Base-by-base conservation (phyloP, 2,797 vertebrate genomes). In the Danio albolineatus region DNA sequence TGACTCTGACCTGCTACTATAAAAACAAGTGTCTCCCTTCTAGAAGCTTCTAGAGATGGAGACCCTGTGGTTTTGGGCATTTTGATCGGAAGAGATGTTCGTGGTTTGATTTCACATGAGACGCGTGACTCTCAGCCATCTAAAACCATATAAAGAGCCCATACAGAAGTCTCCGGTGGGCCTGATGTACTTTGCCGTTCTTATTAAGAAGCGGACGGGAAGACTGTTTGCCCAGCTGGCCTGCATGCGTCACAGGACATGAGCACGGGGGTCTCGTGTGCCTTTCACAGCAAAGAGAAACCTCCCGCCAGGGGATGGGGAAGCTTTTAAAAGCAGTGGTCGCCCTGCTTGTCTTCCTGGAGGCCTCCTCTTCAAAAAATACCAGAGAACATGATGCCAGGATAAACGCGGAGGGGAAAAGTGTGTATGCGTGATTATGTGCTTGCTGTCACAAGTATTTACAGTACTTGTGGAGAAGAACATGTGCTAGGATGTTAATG, bases 201-300 rank as follows among this genome's bases (percentile, higher is more conserved):
- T 75, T 79, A 79, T 82, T 85, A 86, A 78, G 43, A 70, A 71
- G 71, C 41, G 9, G 21, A 51, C 19, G 14, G 19, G 21, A 56
- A 57, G 17, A 61, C 16, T 91, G 87, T 93, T 93, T 93, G 88
- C 84, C 87, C 89, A 93, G 91, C 90, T 93, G 91, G 83, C 82
- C 66, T 70, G 76, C 10, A 12, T 86, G 80, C 86, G 87, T 91
- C 88, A 90, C 84, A 86, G 82, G 85, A 79, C 67, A 80, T 81
- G 85, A 80, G 83, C 87, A 73, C 75, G 13, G 16, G 80, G 78
- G 74, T 77, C 70, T 78, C 48, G 49, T 86, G 75, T 86, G 85
- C 72, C 80, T 86, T 90, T 90, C 86, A 87, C 56, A 82, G 76
- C 57, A 48, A 76, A 85, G 79, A 81, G 86, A 87, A 89, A 90